These are phyloP conservation scores for Phalanger gymnotis DNA, from an alignment of 2,797 vertebrate species.

Conservation along the genomic window DNA sequence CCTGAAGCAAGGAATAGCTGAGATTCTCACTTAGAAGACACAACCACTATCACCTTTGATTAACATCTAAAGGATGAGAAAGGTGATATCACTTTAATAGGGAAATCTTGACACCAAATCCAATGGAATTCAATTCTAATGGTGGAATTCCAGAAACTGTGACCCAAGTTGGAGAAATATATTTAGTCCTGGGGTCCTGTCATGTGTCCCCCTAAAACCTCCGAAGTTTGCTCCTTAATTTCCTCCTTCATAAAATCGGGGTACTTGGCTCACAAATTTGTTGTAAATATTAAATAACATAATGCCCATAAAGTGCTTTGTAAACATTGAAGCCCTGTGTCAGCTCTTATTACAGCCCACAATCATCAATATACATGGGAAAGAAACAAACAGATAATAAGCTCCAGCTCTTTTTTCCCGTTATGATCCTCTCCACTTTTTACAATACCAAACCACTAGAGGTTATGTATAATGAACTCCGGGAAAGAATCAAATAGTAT, in stretches of 20 bases:
- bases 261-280: not conserved
- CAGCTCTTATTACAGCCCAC: not conserved
- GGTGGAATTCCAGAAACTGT: not conserved
- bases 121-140: not conserved
- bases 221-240: not conserved
- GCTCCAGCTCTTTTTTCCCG: not conserved
- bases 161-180: not conserved
- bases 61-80: not conserved
- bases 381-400: constrained; percentile 30
- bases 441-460: not conserved
- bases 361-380: not conserved
- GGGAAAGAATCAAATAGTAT: not conserved
- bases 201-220: not conserved
- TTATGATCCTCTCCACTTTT: not conserved
- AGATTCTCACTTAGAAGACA: not conserved
- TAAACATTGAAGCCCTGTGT: not conserved
- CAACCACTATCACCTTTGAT: not conserved
- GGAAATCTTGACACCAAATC: not conserved
- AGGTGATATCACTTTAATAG: not conserved
- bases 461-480: not conserved
- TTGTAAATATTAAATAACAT: not conserved
- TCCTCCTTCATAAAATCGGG: not conserved
- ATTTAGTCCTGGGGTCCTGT: not conserved
- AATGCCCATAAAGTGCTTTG: not conserved
- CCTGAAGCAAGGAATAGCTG: not conserved